Evolutionary conservation across 2,888 invertebrate species (phyloP), one percentile per base, ranked within the genome.

Genomic region (Agrilus mali): DNA sequence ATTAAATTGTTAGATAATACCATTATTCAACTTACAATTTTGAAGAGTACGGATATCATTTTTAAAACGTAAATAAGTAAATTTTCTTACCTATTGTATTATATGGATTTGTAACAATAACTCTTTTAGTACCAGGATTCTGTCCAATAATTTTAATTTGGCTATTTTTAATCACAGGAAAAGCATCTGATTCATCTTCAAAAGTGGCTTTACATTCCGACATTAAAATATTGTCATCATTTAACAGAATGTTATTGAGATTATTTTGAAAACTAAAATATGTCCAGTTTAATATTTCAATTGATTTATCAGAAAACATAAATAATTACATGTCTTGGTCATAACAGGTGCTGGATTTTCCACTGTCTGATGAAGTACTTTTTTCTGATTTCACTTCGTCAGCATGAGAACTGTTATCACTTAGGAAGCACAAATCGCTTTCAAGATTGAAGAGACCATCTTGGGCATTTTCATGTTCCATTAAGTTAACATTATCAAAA

Each of bases 401-500:
- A 31, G 53, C 54, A 45, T 60, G 58, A 16, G 57, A 57, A 49
- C 60, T 60, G 34, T 53, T 51, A 50, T 64, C 63, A 50, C 61
- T 63, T 27, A 55, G 58, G 10, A 61, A 45, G 49, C 59, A 58
- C 33, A 60, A 53, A 50, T 64, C 64, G 33, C 60, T 60, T 36
- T 61, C 57, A 33, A 60, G 53, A 45, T 49, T 58, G n/a, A 60
- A 52, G 40, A 59, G 53, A 36, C 53, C 57, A 54, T 74, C 72
- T 38, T 77, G 73, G 53, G 80, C 69, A 10, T 75, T 71, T 40
- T 74, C 73, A 50, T 75, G 73, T 50, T 75, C 76, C 65, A 79
- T 58, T 33, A 79, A 78, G 59, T 82, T 74, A 43, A 84, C 78
- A 4, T 75, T 73, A 55, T 82, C 80, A 58, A 84, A 74, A 55